Percentiles rank a stretch among this genome's conserved stretches.
Conservation (phyloP, 37 sponge, comb jelly and placozoan species). For the Aplysina aerophoba region DNA sequence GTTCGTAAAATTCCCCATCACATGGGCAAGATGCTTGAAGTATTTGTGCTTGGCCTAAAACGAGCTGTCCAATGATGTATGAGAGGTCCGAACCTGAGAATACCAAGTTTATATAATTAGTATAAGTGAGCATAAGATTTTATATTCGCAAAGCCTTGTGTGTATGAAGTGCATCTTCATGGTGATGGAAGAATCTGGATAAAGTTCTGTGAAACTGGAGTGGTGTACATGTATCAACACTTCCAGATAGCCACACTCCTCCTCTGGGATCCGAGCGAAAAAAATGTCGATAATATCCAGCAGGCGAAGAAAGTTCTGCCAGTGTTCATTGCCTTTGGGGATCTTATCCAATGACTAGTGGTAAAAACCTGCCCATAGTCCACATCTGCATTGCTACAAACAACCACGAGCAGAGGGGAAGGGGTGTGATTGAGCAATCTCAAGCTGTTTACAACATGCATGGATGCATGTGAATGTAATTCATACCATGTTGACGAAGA, state of each 20-base stretch:
- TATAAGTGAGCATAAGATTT: neutral
- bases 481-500: constrained; percentile 27
- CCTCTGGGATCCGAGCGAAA: neutral
- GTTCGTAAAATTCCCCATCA: neutral
- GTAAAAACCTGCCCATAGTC: neutral
- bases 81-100: constrained; percentile 9
- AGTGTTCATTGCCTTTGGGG: no score
- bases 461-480: no score
- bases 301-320: no score
- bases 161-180: constrained; percentile 1
- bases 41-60: neutral
- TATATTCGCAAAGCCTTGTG: no score
- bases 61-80: neutral
- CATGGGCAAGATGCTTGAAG: constrained; percentile 13
- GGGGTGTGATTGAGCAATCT: no score
- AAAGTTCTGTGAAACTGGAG: neutral
- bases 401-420: no score
- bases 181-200: neutral
- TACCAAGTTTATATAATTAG: neutral
- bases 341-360: no score
- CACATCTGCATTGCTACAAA: neutral
- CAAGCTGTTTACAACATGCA: no score
- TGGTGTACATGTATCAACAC: constrained; percentile 2
- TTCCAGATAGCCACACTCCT: neutral
- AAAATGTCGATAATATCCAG: no score